Percentiles rank a stretch among this genome's conserved stretches.
These are phyloP conservation scores for Pan paniscus DNA, from an alignment of 2,113 vertebrate genomes.

Conservation along the genomic window DNA sequence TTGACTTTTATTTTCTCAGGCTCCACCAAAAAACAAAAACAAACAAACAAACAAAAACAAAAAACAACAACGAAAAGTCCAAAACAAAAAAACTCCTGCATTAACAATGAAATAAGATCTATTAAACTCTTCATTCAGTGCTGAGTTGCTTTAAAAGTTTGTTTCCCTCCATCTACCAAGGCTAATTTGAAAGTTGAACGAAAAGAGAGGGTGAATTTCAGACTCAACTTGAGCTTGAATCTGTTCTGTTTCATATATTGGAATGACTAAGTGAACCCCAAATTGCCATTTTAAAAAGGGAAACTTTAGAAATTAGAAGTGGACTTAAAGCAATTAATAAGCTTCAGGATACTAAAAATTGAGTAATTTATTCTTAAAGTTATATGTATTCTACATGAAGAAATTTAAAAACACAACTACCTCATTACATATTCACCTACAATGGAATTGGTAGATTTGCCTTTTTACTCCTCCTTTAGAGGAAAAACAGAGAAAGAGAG, in stretches of 20 bases:
- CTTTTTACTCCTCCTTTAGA: constrained; percentile 61
- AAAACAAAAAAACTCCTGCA: fast-evolving
- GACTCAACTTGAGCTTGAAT: neutral
- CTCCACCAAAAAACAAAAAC: too few species aligned
- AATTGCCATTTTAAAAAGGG: neutral
- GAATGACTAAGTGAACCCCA: neutral
- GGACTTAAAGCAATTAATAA: neutral
- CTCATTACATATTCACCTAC: neutral
- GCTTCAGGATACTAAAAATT: neutral
- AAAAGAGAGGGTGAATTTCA: neutral
- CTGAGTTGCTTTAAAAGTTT: neutral
- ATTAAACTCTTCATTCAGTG: neutral
- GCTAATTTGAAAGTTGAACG: neutral
- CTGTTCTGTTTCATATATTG: neutral
- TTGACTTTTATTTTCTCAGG: fast-evolving
- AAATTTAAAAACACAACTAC: neutral
- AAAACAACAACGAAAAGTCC: too few species aligned
- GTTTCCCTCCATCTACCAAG: neutral
- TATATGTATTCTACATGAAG: fast-evolving
- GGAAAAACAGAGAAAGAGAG: constrained; percentile 53
- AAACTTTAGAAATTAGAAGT: neutral
- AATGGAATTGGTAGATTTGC: constrained; percentile 11
- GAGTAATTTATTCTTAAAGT: constrained; percentile 25
- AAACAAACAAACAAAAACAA: too few species aligned
- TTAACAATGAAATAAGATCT: neutral